A percentile compares a stretch with the other conserved stretches of the same genome.
Conservation (phyloP, 2,888 invertebrate species). For the Junonia oenone region DNA sequence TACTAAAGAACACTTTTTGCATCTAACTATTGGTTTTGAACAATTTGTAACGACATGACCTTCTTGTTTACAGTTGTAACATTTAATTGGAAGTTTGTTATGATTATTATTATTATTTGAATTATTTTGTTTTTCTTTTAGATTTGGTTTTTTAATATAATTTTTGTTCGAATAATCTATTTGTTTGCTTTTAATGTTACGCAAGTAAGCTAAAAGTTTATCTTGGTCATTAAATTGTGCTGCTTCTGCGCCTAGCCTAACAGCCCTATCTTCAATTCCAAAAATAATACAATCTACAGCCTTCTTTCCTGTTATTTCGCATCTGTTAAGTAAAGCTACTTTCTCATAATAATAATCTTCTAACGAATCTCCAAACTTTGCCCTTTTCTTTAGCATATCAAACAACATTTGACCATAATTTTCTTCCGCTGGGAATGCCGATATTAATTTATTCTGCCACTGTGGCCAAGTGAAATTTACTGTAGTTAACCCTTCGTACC, state of each 20-base stretch:
- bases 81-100: background rate
- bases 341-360: conserved; percentile 24
- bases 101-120: background rate
- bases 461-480: conserved; percentile 25
- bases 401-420: conserved; percentile 29
- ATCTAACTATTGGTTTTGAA: background rate
- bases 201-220: background rate
- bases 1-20: background rate
- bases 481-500: conserved; percentile 26
- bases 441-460: conserved; percentile 28
- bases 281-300: conserved; percentile 33
- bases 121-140: background rate
- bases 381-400: conserved; percentile 26
- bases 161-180: background rate
- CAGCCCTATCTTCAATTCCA: conserved; percentile 23
- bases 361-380: conserved; percentile 17
- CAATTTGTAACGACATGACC: background rate
- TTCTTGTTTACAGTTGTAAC: background rate
- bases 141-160: background rate
- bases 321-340: conserved; percentile 23
- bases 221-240: conserved; percentile 25
- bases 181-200: background rate
- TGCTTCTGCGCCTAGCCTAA: background rate
- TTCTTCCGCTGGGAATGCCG: conserved; percentile 28
- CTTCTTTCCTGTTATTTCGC: conserved; percentile 25